Base-by-base conservation (phyloP, 2,888 invertebrate species). In the Papilio elwesi region DNA sequence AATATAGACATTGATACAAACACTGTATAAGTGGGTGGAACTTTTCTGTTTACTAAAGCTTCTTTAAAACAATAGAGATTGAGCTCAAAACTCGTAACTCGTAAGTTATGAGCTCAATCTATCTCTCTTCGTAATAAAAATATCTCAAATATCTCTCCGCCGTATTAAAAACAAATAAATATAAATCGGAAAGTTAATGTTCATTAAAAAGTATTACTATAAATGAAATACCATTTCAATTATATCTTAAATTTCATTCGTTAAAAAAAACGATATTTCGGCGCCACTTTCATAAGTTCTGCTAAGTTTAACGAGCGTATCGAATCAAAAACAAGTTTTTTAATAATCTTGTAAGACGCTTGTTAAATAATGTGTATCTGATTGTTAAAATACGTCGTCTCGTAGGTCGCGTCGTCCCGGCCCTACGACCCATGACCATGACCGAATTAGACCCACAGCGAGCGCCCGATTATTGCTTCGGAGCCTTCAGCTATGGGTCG, bases 381-480 rank as follows among this genome's bases (percentile, higher is more conserved):
- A 47, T 65, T 51, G 69, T 51, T 62, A 69, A 65, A 63, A 38
- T n/a, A n/a, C 47, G 38, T 51, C 43, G 65, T 70, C 47, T 65
- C 57, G 49, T 73, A 63, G 72, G 71, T 68, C 55, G 68, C 69
- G 70, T 59, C 67, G 70, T n/a, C 67, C 74, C 74, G 16, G 52
- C 65, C 55, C 63, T 66, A 11, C 72, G 38, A 70, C 52, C 74
- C 66, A 67, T 77, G 75, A 73, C 80, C 80, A 57, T 79, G 80
- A 77, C 79, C 79, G 77, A 77, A 75, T 76, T 80, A 70, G 55
- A 64, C 67, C 68, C 49, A 73, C 73, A 74, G 72, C 70, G 38
- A 68, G 26, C 47, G 49, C n/a, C 66, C 36, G 57, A 68, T 53
- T 55, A 53, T 55, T 13, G 53, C 10, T 7, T 48, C 47, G 7